Conservation (phyloP, 2,113 vertebrate species). For the Colossoma macropomum region DNA sequence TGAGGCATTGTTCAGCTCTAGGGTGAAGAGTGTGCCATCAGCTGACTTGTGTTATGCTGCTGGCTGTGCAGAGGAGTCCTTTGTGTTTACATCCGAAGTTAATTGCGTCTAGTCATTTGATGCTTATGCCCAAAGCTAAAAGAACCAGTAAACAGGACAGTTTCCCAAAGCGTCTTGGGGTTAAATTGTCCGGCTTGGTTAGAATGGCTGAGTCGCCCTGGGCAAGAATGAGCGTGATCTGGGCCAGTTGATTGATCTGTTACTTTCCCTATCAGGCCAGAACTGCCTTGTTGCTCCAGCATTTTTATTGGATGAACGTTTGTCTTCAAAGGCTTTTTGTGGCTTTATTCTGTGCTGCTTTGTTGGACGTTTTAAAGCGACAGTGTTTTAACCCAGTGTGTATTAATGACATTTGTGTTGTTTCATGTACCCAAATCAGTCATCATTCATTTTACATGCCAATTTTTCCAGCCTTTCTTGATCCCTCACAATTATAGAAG, state of each 20-base stretch:
- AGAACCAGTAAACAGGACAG: too few relatives aligned
- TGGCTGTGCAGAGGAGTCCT: background rate
- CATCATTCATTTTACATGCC: too few relatives aligned
- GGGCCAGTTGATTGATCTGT: background rate
- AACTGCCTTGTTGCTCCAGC: background rate
- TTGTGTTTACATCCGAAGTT: conserved; percentile 3
- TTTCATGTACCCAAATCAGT: too few relatives aligned
- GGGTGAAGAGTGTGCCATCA: background rate
- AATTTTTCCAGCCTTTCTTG: too few relatives aligned
- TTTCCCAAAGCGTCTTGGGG: background rate
- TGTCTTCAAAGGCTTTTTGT: too few relatives aligned
- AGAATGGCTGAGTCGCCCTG: too few relatives aligned
- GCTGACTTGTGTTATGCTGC: background rate
- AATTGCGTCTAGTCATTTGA: background rate
- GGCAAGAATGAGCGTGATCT: background rate
- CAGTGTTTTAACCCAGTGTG: too few relatives aligned
- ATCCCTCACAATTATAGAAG: too few relatives aligned
- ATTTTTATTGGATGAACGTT: too few relatives aligned
- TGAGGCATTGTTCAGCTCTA: background rate
- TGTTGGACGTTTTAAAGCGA: too few relatives aligned
- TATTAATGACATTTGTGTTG: too few relatives aligned
- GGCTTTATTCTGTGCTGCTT: too few relatives aligned
- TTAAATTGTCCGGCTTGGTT: background rate
- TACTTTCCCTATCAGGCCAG: background rate
- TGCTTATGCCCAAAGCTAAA: background rate